A percentile compares a stretch with the other conserved stretches of the same genome.
Evolutionary conservation across 2,797 vertebrate genomes (phyloP).

Genomic region (Simalia tracyae): DNA sequence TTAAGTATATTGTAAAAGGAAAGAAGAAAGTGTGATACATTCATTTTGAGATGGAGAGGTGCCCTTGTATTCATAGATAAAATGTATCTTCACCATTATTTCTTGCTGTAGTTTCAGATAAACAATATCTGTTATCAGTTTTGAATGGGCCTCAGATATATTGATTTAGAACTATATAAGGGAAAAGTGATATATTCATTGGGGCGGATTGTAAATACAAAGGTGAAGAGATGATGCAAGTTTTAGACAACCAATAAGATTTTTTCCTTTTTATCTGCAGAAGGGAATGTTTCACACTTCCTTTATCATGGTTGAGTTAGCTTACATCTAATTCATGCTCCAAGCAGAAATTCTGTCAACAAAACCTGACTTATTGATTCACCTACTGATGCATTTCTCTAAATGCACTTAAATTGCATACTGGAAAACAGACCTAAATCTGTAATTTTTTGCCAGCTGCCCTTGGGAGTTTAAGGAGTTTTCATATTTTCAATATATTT

Average conservation of each 20-base stretch:
- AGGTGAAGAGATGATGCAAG: conserved; percentile 1
- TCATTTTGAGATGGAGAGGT: neutral
- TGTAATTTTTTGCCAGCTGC: conserved; percentile 2
- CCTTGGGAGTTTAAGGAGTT: conserved; percentile 3
- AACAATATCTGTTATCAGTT: neutral
- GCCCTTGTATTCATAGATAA: neutral
- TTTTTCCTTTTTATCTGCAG: conserved; percentile 12
- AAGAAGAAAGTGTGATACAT: neutral
- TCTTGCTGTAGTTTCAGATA: neutral
- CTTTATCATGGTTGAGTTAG: neutral
- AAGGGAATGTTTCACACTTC: conserved; percentile 4
- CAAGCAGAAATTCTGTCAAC: conserved; percentile 12
- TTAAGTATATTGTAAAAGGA: neutral
- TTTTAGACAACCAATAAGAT: neutral
- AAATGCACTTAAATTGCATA: conserved; percentile 22
- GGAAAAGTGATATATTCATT: neutral
- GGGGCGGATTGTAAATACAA: neutral
- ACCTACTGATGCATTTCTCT: conserved; percentile 14
- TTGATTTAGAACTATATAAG: conserved; percentile 1
- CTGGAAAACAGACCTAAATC: conserved; percentile 15
- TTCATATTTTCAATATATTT: neutral
- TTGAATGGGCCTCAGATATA: neutral
- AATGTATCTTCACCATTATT: neutral
- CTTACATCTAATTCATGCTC: neutral
- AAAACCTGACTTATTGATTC: conserved; percentile 26